These are phyloP conservation scores for Pollenia labialis DNA, from an alignment of 2,888 invertebrate species.

Conservation along the genomic window DNA sequence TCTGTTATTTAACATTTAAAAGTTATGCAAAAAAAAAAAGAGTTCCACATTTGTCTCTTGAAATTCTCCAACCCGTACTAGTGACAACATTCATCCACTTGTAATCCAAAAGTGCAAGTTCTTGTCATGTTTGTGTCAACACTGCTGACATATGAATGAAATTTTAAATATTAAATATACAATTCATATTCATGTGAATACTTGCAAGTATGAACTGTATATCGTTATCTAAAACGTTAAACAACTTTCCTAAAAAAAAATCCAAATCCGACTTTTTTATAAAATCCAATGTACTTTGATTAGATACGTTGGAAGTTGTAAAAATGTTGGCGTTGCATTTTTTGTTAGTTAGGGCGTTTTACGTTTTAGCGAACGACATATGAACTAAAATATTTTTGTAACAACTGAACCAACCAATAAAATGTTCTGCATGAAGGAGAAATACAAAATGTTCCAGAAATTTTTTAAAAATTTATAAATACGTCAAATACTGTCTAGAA, in stretches of 20 bases:
- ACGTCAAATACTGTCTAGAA: no score
- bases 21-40: conserved; percentile 38
- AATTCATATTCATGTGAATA: conserved; percentile 51
- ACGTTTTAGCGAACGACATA: no score
- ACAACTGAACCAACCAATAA: no score
- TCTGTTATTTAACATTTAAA: conserved; percentile 28
- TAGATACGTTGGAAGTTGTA: no score
- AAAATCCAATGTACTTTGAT: no score
- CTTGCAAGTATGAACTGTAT: not conserved
- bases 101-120: conserved; percentile 76
- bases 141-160: conserved; percentile 76
- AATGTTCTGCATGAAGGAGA: no score
- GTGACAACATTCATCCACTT: conserved; percentile 71
- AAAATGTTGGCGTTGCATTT: no score
- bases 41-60: conserved; percentile 30
- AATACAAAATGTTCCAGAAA: no score
- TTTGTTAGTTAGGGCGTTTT: no score
- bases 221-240: not conserved
- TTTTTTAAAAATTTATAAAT: no score
- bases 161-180: conserved; percentile 73
- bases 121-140: conserved; percentile 77
- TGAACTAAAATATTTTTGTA: no score
- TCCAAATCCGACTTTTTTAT: no score
- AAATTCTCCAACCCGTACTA: conserved; percentile 41
- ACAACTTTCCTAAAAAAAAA: not conserved